These are phyloP conservation scores for Melospiza melodia DNA, from an alignment of 2,113 vertebrate genomes.

Conservation along the genomic window DNA sequence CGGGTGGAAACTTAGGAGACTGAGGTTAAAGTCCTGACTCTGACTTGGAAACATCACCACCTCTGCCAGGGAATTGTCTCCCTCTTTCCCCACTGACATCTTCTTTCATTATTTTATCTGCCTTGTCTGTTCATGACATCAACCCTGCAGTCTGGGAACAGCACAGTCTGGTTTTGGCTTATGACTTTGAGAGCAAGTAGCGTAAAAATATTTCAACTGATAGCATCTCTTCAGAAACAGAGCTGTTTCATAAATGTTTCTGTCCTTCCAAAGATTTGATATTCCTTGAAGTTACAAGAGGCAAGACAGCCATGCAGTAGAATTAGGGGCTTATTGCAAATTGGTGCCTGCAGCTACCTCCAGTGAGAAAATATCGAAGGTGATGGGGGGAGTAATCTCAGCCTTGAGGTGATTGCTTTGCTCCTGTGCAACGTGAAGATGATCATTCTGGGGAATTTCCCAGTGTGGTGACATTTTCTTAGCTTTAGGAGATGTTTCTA, in stretches of 20 bases:
- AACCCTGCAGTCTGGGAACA: not conserved
- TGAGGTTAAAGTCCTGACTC: not conserved
- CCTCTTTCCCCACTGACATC: not conserved
- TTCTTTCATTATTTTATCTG: not conserved
- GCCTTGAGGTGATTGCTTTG: not conserved
- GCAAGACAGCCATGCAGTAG: not conserved
- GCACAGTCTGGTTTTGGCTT: not conserved
- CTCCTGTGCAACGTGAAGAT: not conserved
- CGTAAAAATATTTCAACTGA: not conserved
- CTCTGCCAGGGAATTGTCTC: not conserved
- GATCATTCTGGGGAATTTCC: not conserved
- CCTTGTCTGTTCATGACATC: not conserved
- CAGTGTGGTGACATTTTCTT: not conserved
- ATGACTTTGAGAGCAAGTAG: not conserved
- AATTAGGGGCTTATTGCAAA: not conserved
- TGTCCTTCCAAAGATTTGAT: not conserved
- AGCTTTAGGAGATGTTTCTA: not conserved
- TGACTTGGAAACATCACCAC: not conserved
- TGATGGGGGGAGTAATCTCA: not conserved
- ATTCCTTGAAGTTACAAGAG: not conserved
- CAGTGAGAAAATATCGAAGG: not conserved
- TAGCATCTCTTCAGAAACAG: not conserved
- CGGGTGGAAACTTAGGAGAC: not conserved
- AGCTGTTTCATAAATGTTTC: not conserved
- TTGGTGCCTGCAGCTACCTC: not conserved